These are phyloP conservation scores for Sebastes minor DNA, from an alignment of 2,797 vertebrate genomes.

Conservation along the genomic window DNA sequence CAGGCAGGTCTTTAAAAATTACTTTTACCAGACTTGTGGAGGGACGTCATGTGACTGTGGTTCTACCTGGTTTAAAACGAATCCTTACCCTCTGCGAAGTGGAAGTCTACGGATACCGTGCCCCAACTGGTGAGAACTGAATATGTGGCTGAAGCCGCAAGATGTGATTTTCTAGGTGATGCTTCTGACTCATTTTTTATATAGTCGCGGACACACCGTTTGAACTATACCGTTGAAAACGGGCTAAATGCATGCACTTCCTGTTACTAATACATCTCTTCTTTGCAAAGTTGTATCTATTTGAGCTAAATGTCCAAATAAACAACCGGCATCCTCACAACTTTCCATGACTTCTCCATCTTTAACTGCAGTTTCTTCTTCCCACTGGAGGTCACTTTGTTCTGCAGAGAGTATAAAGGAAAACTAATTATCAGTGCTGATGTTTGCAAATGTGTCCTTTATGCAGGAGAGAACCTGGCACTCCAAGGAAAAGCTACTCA, in stretches of 20 bases:
- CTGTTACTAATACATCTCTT: background rate
- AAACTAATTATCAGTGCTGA: background rate
- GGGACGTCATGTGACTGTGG: constrained; percentile 45
- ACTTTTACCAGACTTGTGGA: background rate
- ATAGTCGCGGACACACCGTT: fast-evolving
- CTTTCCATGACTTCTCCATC: background rate
- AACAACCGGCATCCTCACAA: background rate
- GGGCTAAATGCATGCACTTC: background rate
- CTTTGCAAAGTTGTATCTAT: background rate
- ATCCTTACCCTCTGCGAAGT: constrained; percentile 37
- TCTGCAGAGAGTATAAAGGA: background rate
- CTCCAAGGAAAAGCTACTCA: constrained; percentile 51
- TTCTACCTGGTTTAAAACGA: background rate
- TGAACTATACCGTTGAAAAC: too few species aligned
- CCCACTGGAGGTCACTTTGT: background rate
- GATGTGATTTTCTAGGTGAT: background rate
- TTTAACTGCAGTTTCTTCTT: background rate
- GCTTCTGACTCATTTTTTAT: fast-evolving
- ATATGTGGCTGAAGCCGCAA: background rate
- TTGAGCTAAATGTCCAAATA: background rate
- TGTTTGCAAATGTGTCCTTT: background rate
- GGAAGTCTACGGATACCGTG: constrained; percentile 46
- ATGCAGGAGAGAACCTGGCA: constrained; percentile 51
- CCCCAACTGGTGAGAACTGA: constrained; percentile 42
- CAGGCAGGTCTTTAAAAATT: background rate